Base-by-base conservation (phyloP, 1,140 invertebrate species). In the Colletes latitarsis region DNA sequence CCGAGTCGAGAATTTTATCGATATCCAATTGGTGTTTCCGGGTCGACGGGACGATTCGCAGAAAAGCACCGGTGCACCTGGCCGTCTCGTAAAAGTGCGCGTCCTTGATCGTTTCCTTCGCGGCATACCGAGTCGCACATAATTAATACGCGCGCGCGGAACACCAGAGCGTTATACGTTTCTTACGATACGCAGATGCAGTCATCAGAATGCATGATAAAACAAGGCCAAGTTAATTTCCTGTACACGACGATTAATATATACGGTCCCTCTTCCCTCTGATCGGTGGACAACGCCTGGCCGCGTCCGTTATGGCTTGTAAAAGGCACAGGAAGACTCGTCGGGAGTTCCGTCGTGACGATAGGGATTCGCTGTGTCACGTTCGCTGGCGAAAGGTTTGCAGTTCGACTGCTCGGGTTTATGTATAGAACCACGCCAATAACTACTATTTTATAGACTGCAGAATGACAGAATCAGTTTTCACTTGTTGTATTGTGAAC, bases 141-240 rank as follows among this genome's bases (percentile, higher is more conserved):
- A 82, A 87, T 87, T 83, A 83, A 80, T 55, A 68, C 70, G 52
- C 58, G 53, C 57, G 30, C 49, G 68, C 70, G 41, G 64, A 52
- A 57, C 71, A 62, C n/a, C 19, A 46, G 53, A 82, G 75, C 73
- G 82, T 53, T 64, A 58, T 43, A 64, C 52, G 79, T 80, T 80
- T 80, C 85, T 77, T 84, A 84, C 78, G 81, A 55, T 81, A 82
- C 71, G 60, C 57, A 74, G 69, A 83, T 78, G 85, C 41, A 77
- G 75, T 84, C 75, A 87, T 87, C 85, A 82, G 79, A 88, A 88
- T 87, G 82, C 85, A 80, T 80, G 85, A 87, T 87, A 84, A 87
- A 80, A 84, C 86, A 84, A 88, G 86, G 86, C 82, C 82, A 82
- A 82, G 85, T 77, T 87, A 79, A 84, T 87, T 88, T 87, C 86